Evolutionary conservation across 2,797 vertebrate genomes (phyloP).

Genomic region (Mormyrops boulengeri): DNA sequence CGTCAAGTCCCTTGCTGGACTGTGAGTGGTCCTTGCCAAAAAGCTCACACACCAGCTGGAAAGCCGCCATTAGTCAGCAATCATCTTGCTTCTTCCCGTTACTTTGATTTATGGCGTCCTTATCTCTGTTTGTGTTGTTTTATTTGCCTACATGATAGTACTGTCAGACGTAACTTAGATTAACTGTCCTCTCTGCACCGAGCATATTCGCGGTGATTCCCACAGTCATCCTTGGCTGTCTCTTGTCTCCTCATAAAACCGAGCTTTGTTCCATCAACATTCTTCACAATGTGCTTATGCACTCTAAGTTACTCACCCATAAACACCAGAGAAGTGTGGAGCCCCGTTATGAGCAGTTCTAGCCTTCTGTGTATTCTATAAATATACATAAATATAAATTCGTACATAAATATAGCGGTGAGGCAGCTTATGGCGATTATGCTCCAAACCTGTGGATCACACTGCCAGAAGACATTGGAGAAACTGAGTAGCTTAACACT

Average conservation of each 20-base stretch:
- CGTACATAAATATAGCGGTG: background rate
- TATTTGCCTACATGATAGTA: constrained; percentile 51
- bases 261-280: constrained; percentile 11
- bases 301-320: background rate
- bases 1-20: background rate
- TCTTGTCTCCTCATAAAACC: constrained; percentile 28
- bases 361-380: background rate
- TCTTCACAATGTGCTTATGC: background rate
- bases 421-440: background rate
- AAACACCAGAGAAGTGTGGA: background rate
- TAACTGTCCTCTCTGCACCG: constrained; percentile 35
- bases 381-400: background rate
- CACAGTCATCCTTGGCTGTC: constrained; percentile 31
- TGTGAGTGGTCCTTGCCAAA: background rate
- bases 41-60: constrained; percentile 5
- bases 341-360: background rate
- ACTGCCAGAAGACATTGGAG: background rate
- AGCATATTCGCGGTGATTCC: constrained; percentile 28
- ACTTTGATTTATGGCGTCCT: constrained; percentile 45
- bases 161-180: constrained; percentile 51
- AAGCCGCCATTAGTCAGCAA: constrained; percentile 34
- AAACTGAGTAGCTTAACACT: background rate
- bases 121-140: constrained; percentile 45
- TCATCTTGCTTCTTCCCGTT: constrained; percentile 34
- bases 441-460: background rate